Evolutionary conservation across 1,140 invertebrate species (phyloP).

Genomic region (Hyles euphorbiae): DNA sequence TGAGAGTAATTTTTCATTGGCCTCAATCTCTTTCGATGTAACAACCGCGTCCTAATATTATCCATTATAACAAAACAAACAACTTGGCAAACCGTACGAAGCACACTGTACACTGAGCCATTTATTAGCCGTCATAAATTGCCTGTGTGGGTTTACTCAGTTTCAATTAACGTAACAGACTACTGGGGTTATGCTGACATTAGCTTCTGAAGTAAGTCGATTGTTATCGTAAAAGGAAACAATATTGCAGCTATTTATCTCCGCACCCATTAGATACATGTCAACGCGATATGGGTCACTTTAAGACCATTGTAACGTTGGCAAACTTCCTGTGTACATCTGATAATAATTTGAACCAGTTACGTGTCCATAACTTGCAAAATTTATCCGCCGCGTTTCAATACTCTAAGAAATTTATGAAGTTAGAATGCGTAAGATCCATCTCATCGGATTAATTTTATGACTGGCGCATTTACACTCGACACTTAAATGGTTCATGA

Average conservation of each 20-base stretch:
- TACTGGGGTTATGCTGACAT: slow-evolving; percentile 22
- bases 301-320: too few relatives aligned
- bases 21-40: slow-evolving; percentile 3
- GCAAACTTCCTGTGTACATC: too few relatives aligned
- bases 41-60: slow-evolving; percentile 17
- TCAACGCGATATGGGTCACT: too few relatives aligned
- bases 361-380: too few relatives aligned
- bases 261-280: too few relatives aligned
- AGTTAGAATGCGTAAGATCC: too few relatives aligned
- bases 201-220: slow-evolving; percentile 13
- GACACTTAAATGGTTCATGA: too few relatives aligned
- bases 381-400: too few relatives aligned
- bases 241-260: slow-evolving; percentile 4
- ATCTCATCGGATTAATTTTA: too few relatives aligned
- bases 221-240: slow-evolving; percentile 10
- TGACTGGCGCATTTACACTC: too few relatives aligned
- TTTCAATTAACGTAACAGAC: slow-evolving; percentile 44
- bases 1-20: slow-evolving; percentile 5
- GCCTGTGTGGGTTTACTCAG: slow-evolving; percentile 46
- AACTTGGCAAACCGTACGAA: slow-evolving; percentile 32
- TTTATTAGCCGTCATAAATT: slow-evolving; percentile 54
- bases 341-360: too few relatives aligned
- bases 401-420: too few relatives aligned
- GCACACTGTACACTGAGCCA: slow-evolving; percentile 32
- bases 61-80: slow-evolving; percentile 36